Evolutionary conservation across 2,888 invertebrate species (phyloP), one percentile per base, ranked within the genome.

Genomic region (Spisula solida): DNA sequence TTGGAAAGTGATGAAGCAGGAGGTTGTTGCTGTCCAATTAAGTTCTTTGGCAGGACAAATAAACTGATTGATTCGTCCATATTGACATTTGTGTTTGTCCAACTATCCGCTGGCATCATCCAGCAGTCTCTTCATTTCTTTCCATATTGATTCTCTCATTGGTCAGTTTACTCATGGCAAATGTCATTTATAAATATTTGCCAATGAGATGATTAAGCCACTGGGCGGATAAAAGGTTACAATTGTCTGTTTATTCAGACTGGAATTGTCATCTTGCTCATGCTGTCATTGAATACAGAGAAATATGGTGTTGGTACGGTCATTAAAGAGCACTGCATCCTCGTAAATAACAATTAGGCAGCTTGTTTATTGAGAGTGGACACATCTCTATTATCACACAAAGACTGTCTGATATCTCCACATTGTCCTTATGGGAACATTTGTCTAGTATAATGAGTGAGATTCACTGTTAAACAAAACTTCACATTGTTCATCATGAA

Each of bases 41-140:
- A 88, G 82, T 86, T 89, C 86, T 86, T 82, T 79, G 86, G 82
- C 25, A 18, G 16, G 80, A 83, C 86, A 81, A 89, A 82, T 83
- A 34, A 55, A 20, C 60, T 83, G 82, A 86, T 89, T 89, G 86
- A 89, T 89, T 89, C 80, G 86, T 66, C 12, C 66, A 31, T 85
- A 56, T 79, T 51, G 78, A 55, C 20, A 79, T 85, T 78, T 56
- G 34, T 84, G 16, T 83, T 29, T 6, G 75, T 18, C 25, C 41
- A 41, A 8, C 41, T 41, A 41, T 41, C 41, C 8, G 41, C 41
- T 31, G 75, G 16, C 75, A 75, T 75, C 75, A 8, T 34, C 5
- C 18, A 14, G 31, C 25, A 75, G 1, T 16, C n/a, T 16, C 34
- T 56, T 55, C 31, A 34, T 25, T 48, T 18, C 25, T 79, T 79